These are phyloP conservation scores for Halcyon chelicuti DNA, from an alignment of 2,797 vertebrate genomes.

Conservation along the genomic window DNA sequence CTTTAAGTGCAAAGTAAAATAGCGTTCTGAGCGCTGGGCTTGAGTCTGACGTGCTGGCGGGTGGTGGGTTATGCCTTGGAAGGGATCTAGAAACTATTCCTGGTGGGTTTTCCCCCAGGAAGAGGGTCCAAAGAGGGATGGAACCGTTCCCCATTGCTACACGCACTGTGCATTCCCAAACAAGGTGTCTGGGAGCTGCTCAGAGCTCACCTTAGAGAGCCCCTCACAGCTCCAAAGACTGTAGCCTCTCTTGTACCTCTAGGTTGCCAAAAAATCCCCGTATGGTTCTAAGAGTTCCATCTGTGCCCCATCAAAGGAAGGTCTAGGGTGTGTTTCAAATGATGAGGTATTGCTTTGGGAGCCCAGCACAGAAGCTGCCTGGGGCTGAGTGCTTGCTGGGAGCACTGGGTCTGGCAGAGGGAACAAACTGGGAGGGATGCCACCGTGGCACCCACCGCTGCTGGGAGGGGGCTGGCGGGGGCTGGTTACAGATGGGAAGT, in stretches of 20 bases:
- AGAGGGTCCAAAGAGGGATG: neutral
- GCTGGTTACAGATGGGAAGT: neutral
- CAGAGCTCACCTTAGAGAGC: neutral
- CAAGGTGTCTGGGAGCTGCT: accelerated
- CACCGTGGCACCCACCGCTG: neutral
- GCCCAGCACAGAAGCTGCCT: neutral
- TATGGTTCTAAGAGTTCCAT: neutral
- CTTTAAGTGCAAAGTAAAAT: neutral
- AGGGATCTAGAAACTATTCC: neutral
- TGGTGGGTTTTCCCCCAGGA: accelerated
- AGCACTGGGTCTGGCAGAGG: neutral
- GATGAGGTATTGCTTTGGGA: neutral
- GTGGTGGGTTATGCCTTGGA: accelerated
- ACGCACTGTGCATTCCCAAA: accelerated
- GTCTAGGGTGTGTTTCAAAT: neutral
- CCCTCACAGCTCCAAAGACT: neutral
- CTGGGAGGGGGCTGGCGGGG: neutral
- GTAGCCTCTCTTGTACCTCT: neutral
- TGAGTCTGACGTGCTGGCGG: neutral
- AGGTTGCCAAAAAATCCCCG: neutral
- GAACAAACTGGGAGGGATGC: neutral
- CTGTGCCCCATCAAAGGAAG: neutral
- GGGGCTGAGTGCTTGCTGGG: neutral
- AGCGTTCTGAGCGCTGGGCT: neutral
- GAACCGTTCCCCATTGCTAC: accelerated